Evolutionary conservation across 2,888 invertebrate species (phyloP), one percentile per base, ranked within the genome.

Genomic region (Lithosia quadra): DNA sequence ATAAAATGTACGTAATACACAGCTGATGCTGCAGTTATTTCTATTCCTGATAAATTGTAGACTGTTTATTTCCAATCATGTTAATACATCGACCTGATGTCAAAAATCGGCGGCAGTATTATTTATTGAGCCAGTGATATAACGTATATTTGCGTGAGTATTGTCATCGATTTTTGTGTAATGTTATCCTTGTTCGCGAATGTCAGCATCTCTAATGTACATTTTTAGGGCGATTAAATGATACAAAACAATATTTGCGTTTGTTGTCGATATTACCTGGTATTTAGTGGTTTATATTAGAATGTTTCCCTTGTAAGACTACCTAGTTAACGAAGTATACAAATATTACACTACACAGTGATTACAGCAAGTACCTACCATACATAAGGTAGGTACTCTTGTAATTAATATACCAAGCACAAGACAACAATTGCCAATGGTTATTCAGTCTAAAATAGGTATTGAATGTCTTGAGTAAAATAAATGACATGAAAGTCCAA

Each of bases 161-260:
- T 92, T 91, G 85, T 91, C 92, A 89, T 90, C 90, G 91, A 86
- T 87, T 92, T 92, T 86, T 89, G 83, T 87, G 77, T 77, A 80
- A 80, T 84, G 82, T 88, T 88, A 88, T 88, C 73, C 88, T 49
- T 86, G 90, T 90, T 90, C 82, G 90, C 89, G 90, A 91, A 91
- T 94, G 93, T 94, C 92, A 86, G 91, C 91, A 91, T 90, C 89
- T 92, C 90, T 93, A 92, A 90, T 94, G 92, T 94, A 94, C 91
- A 92, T 93, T 94, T 93, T 93, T 93, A 94, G 94, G 94, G 93
- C 91, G 88, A 94, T 90, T 93, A 94, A 95, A 95, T 92, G 90
- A 94, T 94, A 92, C 90, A 90, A 91, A 91, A 87, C 83, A 85
- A 87, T 83, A 79, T 68, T 73, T 75, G 84, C 81, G 78, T 90